Evolutionary conservation across 37 sponge, comb jelly and placozoan species (phyloP).

Genomic region (Spongia lamella): DNA sequence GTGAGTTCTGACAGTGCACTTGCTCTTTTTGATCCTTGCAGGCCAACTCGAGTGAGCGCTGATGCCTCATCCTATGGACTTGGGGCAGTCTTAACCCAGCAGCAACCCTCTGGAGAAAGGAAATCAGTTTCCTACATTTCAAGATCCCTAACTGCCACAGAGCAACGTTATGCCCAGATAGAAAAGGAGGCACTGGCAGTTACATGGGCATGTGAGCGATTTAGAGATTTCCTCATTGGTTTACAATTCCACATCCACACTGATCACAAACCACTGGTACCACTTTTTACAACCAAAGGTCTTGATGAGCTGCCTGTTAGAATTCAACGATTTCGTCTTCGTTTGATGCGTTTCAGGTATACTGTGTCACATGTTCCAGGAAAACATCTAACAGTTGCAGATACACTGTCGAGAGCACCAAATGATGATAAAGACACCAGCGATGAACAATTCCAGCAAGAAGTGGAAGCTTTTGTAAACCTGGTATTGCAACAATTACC

Average conservation of each 20-base stretch:
- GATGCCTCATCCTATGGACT: not conserved
- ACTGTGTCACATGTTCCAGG: conserved; percentile 4
- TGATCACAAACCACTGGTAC: conserved; percentile 25
- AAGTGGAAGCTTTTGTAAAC: not conserved
- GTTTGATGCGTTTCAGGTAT: not conserved
- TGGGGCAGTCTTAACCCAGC: too few species aligned
- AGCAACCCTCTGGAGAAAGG: not conserved
- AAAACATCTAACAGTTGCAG: not conserved
- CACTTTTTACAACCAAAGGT: conserved; percentile 8
- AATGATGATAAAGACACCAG: not conserved
- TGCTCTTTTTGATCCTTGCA: conserved; percentile 7
- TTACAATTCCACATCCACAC: conserved; percentile 31
- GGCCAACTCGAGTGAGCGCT: not conserved
- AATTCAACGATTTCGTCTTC: not conserved
- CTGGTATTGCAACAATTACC: too few species aligned
- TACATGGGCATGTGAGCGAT: conserved; percentile 19
- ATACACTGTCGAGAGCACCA: not conserved
- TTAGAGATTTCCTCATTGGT: conserved; percentile 9
- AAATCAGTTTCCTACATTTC: conserved; percentile 11
- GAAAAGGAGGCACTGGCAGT: too few species aligned
- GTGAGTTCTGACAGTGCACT: conserved; percentile 15
- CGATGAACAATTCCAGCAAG: not conserved
- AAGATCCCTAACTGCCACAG: conserved; percentile 2
- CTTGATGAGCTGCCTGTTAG: not conserved
- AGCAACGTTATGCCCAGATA: too few species aligned